Evolutionary conservation across 2,797 vertebrate species (phyloP).

Genomic region (Callimico goeldii): DNA sequence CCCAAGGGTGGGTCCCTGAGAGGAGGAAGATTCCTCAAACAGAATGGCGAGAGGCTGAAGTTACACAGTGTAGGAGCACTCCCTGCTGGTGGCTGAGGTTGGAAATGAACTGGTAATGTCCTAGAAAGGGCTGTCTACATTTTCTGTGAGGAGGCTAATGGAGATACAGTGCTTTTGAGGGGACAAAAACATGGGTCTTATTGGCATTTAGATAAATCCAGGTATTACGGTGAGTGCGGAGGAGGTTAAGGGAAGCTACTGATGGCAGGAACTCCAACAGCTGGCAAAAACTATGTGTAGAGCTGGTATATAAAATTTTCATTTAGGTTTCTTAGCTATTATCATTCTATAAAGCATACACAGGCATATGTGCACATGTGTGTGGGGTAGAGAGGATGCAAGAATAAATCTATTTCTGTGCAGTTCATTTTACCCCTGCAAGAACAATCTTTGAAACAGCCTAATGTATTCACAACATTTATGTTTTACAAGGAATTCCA

Average conservation of each 20-base stretch:
- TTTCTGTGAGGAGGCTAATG: background rate
- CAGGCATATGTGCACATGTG: background rate
- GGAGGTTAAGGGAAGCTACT: background rate
- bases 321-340: background rate
- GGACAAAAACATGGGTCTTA: background rate
- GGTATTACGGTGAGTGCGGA: background rate
- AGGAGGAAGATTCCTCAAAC: background rate
- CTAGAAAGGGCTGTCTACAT: background rate
- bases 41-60: background rate
- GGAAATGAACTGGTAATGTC: background rate
- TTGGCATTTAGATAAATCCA: background rate
- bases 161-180: background rate
- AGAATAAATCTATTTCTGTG: constrained; percentile 22
- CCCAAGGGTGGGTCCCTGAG: background rate
- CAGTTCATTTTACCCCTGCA: background rate
- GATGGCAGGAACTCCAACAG: background rate
- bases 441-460: background rate
- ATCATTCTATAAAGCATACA: constrained; percentile 12
- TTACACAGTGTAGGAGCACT: constrained; percentile 75
- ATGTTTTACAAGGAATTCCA: background rate
- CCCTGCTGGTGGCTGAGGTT: constrained; percentile 76
- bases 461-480: background rate
- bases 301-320: background rate
- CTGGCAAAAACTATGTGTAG: background rate
- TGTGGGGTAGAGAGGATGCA: background rate